Evolutionary conservation across 2,113 vertebrate genomes (phyloP), one percentile per base, ranked within the genome.

Genomic region (Pavo muticus): DNA sequence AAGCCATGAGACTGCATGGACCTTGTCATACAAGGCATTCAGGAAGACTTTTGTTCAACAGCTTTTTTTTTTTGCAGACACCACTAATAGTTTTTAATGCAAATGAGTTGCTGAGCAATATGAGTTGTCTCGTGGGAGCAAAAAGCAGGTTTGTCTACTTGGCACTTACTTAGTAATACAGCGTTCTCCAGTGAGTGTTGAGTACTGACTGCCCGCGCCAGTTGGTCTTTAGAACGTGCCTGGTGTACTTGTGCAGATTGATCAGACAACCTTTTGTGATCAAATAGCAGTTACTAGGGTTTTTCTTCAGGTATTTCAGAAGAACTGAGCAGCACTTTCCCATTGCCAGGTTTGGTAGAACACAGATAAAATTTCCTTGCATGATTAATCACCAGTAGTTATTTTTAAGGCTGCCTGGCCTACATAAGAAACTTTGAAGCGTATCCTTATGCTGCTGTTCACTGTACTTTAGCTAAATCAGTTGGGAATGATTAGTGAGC

Each of bases 401-500:
- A 5, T n/a, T 47, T 50, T 86, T 19, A 17, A 25, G 83, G 56
- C 71, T 65, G 30, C 37, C 2, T 59, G 78, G 54, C 60, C 68
- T 63, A 5, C 13, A 5, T 24, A 12, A 52, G 50, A 11, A 15
- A 35, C 59, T 77, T 67, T 20, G 78, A 79, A 92, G 73, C 25
- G 9, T 29, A 3, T 17, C 40, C 56, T n/a, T 13, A 1, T 30
- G 4, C 52, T 35, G 25, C 18, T 2, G 7, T 9, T 45, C 35
- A 70, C 85, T 40, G 6, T 25, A 1, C 19, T 75, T 16, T 1
- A 30, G 0, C 0, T 20, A 35, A 8, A 7, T 75, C 3, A 0
- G 30, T 57, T 42, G 32, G 73, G 48, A 64, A 2, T 54, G 67
- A 61, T 44, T 3, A 70, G 30, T 25, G 61, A 70, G 68, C 45